Evolutionary conservation across 2,888 invertebrate species (phyloP).

Genomic region (Dolichomitus sp.): DNA sequence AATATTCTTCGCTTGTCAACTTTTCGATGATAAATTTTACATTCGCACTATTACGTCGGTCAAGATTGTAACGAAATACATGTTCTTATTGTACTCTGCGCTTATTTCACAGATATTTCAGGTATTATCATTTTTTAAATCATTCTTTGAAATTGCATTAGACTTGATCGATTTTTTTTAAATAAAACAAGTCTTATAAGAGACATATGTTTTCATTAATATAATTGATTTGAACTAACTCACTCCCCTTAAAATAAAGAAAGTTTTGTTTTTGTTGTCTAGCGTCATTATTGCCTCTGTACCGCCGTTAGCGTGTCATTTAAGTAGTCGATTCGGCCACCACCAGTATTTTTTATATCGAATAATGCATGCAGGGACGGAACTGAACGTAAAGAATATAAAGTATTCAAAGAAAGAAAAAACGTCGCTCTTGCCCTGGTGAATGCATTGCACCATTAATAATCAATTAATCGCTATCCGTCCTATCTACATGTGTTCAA

Average conservation of each 20-base stretch:
- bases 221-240: no score
- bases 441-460: constrained; percentile 26
- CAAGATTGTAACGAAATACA: neutral
- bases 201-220: no score
- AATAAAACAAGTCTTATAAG: no score
- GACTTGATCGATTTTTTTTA: no score
- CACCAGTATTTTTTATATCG: constrained; percentile 19
- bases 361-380: constrained; percentile 8
- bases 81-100: neutral
- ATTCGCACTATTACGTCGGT: neutral
- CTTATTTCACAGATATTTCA: no score
- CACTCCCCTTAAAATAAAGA: neutral
- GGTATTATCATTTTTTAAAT: no score
- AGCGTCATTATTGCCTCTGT: neutral
- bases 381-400: neutral
- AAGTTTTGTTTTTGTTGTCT: constrained; percentile 14
- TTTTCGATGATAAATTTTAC: neutral
- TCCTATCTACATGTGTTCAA: constrained; percentile 66
- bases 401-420: constrained; percentile 9
- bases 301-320: constrained; percentile 8
- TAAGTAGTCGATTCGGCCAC: constrained; percentile 10
- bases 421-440: constrained; percentile 40
- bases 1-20: neutral
- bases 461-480: constrained; percentile 55
- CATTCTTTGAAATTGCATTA: no score